Conservation (phyloP, 2,113 vertebrate genomes). For the Corythaeola cristata region DNA sequence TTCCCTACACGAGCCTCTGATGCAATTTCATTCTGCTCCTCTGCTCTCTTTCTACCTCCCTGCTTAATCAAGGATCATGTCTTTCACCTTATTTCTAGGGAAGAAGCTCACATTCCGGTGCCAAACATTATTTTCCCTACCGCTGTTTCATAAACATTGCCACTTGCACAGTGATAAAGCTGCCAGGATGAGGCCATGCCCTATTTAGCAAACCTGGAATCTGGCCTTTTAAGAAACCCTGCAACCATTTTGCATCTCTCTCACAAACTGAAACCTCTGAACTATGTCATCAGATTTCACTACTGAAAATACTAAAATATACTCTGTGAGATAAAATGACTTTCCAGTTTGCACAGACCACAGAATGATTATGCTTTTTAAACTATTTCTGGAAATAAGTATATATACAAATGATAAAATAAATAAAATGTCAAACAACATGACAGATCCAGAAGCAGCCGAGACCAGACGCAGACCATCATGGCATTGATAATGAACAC, state of each 20-base stretch:
- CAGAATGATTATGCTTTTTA: slow-evolving; percentile 20
- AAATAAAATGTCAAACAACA: slow-evolving; percentile 26
- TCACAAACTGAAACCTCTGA: not conserved
- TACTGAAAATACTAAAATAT: not conserved
- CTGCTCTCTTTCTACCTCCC: not conserved
- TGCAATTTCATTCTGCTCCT: not conserved
- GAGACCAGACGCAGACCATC: not conserved
- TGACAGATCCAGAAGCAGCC: not conserved
- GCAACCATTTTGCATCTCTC: not conserved
- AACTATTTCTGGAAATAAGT: slow-evolving; percentile 14
- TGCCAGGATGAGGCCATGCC: not conserved
- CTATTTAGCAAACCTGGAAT: not conserved
- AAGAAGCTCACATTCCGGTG: not conserved
- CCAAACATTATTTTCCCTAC: not conserved
- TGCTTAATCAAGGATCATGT: not conserved
- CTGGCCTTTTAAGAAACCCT: not conserved
- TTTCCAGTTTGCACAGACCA: slow-evolving; percentile 3
- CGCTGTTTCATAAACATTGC: rapidly evolving
- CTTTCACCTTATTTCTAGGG: not conserved
- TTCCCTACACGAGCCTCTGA: not conserved
- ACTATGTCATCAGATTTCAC: not conserved
- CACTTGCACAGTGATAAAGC: not conserved
- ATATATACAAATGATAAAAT: not conserved
- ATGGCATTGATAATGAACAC: not conserved
- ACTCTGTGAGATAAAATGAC: not conserved